Evolutionary conservation across 1,140 invertebrate genomes (phyloP).

Genomic region (Habropoda laboriosa): DNA sequence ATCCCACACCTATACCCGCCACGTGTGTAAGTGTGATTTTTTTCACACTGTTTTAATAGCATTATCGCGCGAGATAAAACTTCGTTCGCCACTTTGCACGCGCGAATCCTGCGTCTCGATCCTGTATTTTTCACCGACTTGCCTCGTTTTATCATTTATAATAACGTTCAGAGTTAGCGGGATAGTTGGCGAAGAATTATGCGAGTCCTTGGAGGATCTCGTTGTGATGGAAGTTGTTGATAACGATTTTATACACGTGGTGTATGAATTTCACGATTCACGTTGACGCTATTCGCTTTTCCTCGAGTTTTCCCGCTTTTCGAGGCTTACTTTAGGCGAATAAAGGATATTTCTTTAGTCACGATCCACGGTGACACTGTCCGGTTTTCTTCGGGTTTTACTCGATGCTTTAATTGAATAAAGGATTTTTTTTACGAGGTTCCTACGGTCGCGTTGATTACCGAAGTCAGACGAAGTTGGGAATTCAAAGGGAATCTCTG

Average conservation of each 20-base stretch:
- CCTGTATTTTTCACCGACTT: background rate
- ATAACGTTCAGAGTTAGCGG: background rate
- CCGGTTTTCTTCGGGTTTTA: background rate
- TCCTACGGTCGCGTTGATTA: too few species aligned
- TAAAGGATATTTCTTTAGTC: background rate
- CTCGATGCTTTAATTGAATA: background rate
- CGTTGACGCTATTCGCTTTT: background rate
- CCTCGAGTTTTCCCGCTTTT: background rate
- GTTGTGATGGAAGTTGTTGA: slow-evolving; percentile 1
- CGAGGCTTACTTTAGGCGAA: background rate
- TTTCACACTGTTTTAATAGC: too few species aligned
- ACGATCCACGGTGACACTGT: background rate
- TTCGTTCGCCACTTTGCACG: background rate
- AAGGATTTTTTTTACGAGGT: background rate
- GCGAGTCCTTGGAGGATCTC: background rate
- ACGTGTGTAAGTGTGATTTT: too few species aligned
- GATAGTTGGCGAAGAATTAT: background rate
- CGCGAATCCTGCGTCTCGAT: background rate
- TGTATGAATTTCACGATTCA: background rate
- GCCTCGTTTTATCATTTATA: slow-evolving; percentile 6
- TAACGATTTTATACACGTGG: background rate
- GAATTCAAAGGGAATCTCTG: too few species aligned
- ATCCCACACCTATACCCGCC: too few species aligned
- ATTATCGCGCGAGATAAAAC: slow-evolving; percentile 47
- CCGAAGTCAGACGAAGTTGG: too few species aligned